phyloP scores from a whole-genome alignment of 1,140 invertebrate species.

The Brachionus sp. region DNA sequence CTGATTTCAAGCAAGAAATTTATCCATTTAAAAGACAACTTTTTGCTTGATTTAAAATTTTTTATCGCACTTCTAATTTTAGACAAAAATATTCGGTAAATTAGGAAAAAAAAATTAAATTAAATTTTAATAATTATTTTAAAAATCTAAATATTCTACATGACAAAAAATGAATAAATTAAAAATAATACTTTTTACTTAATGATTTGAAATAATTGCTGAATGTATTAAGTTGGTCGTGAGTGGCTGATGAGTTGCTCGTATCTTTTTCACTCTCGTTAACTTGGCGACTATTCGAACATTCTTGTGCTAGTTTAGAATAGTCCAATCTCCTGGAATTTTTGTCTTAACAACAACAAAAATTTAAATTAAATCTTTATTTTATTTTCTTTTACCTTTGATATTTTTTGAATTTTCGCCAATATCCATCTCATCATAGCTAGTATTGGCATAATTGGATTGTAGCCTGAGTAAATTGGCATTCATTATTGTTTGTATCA shows the following conservation, averaged over 20 bases:
- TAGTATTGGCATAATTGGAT: not conserved
- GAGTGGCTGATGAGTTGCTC: not conserved
- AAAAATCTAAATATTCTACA: not conserved
- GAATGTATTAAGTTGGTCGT: not conserved
- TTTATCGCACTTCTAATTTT: not conserved
- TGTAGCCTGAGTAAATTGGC: not conserved
- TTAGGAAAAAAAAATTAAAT: not conserved
- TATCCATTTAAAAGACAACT: not conserved
- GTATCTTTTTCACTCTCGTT: not conserved
- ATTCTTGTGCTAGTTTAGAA: constrained; percentile 9
- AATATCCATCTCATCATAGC: not conserved
- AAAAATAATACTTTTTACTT: not conserved
- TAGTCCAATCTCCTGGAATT: not conserved
- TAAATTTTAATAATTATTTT: not conserved
- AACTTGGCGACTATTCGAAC: not conserved
- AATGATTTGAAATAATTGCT: not conserved
- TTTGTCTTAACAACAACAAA: not conserved
- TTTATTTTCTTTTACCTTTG: not conserved
- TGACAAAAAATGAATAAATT: not conserved
- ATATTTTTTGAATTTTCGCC: not conserved
- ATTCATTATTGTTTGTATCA: constrained; percentile 14
- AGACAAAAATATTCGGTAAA: not conserved
- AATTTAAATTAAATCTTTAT: not conserved
- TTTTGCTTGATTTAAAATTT: constrained; percentile 6
- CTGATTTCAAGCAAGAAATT: not conserved